phyloP scores from a whole-genome alignment of 2,113 vertebrate genomes.

The Clarias magur region DNA sequence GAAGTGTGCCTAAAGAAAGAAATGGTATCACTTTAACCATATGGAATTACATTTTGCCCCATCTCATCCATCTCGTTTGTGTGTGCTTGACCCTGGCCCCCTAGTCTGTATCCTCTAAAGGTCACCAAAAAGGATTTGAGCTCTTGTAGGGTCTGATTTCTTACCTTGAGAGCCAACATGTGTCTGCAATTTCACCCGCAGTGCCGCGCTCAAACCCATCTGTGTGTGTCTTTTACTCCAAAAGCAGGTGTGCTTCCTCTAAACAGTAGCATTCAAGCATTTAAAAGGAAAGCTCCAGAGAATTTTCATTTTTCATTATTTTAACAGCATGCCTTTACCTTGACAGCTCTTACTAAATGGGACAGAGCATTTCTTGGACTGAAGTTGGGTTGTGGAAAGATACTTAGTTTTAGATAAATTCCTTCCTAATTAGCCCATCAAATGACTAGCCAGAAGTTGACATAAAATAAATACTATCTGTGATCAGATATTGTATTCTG shows the following conservation, averaged over 20 bases:
- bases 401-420: constrained; percentile 21
- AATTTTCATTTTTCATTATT: constrained; percentile 48
- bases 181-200: constrained; percentile 52
- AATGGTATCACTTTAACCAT: background rate
- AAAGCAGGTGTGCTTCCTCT: constrained; percentile 52
- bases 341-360: constrained; percentile 48
- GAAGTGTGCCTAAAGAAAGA: background rate
- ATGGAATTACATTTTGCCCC: constrained; percentile 25
- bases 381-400: constrained; percentile 20
- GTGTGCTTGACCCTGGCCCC: constrained; percentile 25
- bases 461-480: constrained; percentile 19
- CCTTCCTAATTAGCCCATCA: constrained; percentile 7
- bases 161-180: constrained; percentile 48
- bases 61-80: constrained; percentile 16
- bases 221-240: constrained; percentile 33
- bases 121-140: constrained; percentile 28
- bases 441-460: constrained; percentile 4
- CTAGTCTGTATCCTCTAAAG: constrained; percentile 37
- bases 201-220: constrained; percentile 31
- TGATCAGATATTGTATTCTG: constrained; percentile 7
- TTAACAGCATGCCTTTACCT: constrained; percentile 47
- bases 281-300: constrained; percentile 39
- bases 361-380: constrained; percentile 44
- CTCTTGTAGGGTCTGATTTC: constrained; percentile 37
- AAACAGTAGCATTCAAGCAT: constrained; percentile 53